Evolutionary conservation across 2,888 invertebrate species (phyloP).

Genomic region (Augiades crinisus): DNA sequence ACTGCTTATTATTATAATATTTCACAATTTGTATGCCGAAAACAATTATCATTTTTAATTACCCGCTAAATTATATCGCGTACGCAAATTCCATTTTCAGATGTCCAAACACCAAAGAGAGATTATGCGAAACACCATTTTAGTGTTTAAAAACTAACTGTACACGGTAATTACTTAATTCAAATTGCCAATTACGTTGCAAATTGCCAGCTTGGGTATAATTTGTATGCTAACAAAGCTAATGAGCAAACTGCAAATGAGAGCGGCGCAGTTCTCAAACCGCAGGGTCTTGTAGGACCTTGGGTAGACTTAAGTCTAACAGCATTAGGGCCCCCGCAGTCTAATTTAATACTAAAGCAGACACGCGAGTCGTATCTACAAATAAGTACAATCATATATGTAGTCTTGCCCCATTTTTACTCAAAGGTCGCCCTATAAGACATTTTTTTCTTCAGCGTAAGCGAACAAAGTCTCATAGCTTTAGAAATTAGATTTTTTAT

Average conservation of each 20-base stretch:
- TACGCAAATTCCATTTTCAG: slow-evolving; percentile 5
- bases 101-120: neutral
- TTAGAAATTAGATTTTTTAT: no score
- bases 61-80: neutral
- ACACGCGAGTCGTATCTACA: no score
- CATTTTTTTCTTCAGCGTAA: no score
- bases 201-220: slow-evolving; percentile 12
- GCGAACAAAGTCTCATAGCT: no score
- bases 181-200: slow-evolving; percentile 16
- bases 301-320: neutral
- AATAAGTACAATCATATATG: no score
- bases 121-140: neutral
- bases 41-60: no score
- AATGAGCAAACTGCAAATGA: slow-evolving; percentile 7
- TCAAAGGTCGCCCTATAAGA: no score
- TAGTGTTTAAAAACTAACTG: neutral
- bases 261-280: neutral
- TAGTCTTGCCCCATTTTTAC: no score
- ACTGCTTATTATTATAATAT: no score
- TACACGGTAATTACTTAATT: slow-evolving; percentile 13
- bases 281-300: neutral
- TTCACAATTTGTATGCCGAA: no score
- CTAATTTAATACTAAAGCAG: no score
- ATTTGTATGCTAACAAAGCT: slow-evolving; percentile 4
- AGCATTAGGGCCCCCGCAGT: neutral